Conservation (phyloP, 1,140 invertebrate species). For the Acromyrmex heyeri region DNA sequence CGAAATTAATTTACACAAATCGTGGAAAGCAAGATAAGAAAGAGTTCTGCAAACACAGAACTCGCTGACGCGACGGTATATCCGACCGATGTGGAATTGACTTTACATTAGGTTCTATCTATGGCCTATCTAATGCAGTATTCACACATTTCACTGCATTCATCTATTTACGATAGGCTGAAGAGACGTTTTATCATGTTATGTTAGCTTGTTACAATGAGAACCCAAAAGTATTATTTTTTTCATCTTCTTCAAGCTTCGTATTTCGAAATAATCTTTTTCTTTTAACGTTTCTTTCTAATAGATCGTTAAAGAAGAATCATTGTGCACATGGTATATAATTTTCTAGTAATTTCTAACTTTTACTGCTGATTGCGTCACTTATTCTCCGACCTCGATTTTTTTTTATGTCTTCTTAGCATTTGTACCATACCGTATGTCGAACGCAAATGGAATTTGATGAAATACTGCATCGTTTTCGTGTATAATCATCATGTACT, state of each 20-base stretch:
- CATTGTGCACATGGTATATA: not conserved
- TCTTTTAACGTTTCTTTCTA: not conserved
- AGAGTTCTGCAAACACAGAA: constrained; percentile 12
- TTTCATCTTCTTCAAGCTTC: not conserved
- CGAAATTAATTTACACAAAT: constrained; percentile 45
- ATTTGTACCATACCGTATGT: not conserved
- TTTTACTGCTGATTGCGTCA: constrained; percentile 13
- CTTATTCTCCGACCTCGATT: not conserved
- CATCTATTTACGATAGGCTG: constrained; percentile 11
- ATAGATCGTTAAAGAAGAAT: constrained; percentile 26
- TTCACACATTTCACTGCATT: constrained; percentile 59
- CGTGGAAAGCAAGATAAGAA: constrained; percentile 28
- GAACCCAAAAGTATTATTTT: constrained; percentile 2
- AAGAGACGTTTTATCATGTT: not conserved
- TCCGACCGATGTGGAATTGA: not conserved
- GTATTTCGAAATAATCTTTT: not conserved
- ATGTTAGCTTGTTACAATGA: not conserved
- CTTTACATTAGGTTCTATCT: constrained; percentile 6
- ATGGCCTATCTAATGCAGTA: constrained; percentile 35
- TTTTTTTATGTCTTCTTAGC: constrained; percentile 2
- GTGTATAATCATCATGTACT: constrained; percentile 11
- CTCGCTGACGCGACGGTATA: constrained; percentile 8
- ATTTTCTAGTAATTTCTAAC: not conserved
- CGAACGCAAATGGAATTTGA: constrained; percentile 16
- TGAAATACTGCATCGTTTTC: constrained; percentile 21